phyloP scores from a whole-genome alignment of 1,140 invertebrate species.

The Eupeodes corollae region DNA sequence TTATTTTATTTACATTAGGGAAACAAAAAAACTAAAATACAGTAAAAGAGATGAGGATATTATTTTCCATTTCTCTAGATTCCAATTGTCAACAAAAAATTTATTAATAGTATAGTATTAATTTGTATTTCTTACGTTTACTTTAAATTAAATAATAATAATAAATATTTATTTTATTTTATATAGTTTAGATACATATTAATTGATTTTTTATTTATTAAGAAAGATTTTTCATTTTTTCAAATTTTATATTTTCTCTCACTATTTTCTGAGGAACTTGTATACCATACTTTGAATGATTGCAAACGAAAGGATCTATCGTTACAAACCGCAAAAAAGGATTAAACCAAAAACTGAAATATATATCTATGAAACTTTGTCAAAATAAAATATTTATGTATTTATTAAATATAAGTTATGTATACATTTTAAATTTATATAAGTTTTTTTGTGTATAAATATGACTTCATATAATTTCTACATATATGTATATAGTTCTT shows the following conservation, averaged over 20 bases:
- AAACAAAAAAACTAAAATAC: no score
- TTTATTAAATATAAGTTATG: conserved; percentile 34
- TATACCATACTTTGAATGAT: conserved; percentile 36
- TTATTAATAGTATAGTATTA: no score
- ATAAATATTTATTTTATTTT: background rate
- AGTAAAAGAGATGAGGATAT: no score
- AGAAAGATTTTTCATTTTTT: background rate
- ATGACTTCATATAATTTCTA: background rate
- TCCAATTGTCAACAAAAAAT: no score
- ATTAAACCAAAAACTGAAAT: background rate
- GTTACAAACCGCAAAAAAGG: background rate
- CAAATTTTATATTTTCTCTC: conserved; percentile 10
- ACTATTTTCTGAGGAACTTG: conserved; percentile 32
- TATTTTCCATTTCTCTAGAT: no score
- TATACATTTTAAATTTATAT: conserved; percentile 28
- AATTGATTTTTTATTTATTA: conserved; percentile 6
- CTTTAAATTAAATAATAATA: no score
- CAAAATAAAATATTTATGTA: conserved; percentile 4
- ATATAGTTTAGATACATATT: background rate
- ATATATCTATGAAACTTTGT: conserved; percentile 2
- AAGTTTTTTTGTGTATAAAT: conserved; percentile 10
- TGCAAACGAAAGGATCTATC: no score
- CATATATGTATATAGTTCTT: no score
- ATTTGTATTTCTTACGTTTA: no score
- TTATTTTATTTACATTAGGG: no score